These are phyloP conservation scores for Cydia splendana DNA, from an alignment of 1,140 invertebrate genomes.

Conservation along the genomic window DNA sequence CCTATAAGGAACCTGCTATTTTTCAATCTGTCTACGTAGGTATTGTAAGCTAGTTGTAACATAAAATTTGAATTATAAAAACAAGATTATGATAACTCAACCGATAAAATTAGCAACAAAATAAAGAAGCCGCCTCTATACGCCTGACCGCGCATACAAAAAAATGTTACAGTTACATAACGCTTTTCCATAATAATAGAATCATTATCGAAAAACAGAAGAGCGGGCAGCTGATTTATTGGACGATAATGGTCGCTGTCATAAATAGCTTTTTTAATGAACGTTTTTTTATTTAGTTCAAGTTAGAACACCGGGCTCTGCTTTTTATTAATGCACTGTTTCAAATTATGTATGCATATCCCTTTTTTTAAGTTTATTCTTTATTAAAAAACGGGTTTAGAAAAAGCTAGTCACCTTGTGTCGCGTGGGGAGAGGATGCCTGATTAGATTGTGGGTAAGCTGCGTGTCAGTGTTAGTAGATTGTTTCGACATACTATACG, in stretches of 20 bases:
- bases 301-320: conserved; percentile 54
- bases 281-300: conserved; percentile 54
- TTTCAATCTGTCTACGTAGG: too few species aligned
- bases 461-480: neutral
- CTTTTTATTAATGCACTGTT: conserved; percentile 56
- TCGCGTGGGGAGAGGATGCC: conserved; percentile 33
- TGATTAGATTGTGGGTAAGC: conserved; percentile 23
- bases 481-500: neutral
- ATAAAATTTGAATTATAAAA: too few species aligned
- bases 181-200: conserved; percentile 80
- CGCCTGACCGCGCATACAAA: conserved; percentile 43
- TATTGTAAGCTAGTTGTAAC: too few species aligned
- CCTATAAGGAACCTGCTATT: too few species aligned
- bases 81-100: neutral
- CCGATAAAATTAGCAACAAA: neutral
- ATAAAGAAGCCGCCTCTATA: conserved; percentile 49
- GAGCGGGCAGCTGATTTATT: conserved; percentile 79
- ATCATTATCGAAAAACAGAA: conserved; percentile 79
- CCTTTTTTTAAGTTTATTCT: conserved; percentile 39
- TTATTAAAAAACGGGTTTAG: conserved; percentile 20
- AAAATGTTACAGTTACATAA: conserved; percentile 79
- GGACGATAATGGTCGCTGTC: conserved; percentile 76
- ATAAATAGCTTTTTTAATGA: conserved; percentile 77
- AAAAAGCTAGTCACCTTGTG: conserved; percentile 48
- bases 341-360: conserved; percentile 54